Conservation (phyloP, 2,888 invertebrate genomes). For the Mimumesa dahlbomi region DNA sequence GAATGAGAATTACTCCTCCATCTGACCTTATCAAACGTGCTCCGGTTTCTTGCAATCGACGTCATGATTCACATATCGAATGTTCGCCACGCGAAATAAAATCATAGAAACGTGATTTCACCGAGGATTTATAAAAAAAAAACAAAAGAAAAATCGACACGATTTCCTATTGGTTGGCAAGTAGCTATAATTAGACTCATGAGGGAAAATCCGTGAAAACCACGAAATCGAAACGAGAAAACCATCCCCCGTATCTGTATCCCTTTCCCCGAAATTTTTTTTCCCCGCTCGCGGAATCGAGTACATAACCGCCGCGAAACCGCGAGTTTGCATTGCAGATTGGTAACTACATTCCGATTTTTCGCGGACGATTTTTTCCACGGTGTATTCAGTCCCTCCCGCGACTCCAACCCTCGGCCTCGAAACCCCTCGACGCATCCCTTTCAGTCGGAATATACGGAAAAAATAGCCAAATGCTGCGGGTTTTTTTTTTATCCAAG, state of each 20-base stretch:
- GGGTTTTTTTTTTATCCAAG: conserved; percentile 8
- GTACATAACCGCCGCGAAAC: conserved; percentile 62
- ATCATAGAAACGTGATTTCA: no score
- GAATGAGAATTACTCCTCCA: no score
- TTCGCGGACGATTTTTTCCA: conserved; percentile 64
- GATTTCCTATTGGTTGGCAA: no score
- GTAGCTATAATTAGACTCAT: no score
- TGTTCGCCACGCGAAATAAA: no score
- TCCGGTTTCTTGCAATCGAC: no score
- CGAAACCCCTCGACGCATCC: conserved; percentile 12
- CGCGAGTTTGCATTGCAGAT: conserved; percentile 74
- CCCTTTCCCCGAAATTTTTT: conserved; percentile 41
- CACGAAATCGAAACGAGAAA: conserved; percentile 21
- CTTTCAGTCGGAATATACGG: conserved; percentile 19
- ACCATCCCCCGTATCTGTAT: conserved; percentile 21
- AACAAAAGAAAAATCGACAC: no score
- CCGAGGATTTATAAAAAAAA: no score
- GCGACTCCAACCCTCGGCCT: not conserved
- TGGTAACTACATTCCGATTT: conserved; percentile 70
- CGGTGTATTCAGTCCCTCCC: conserved; percentile 26
- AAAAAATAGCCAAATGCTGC: conserved; percentile 29
- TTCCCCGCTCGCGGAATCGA: conserved; percentile 37
- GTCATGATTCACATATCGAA: no score
- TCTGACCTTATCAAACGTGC: no score
- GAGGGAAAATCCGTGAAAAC: no score